Evolutionary conservation across 2,113 vertebrate species (phyloP).

Genomic region (Haplotaxodon microlepis): DNA sequence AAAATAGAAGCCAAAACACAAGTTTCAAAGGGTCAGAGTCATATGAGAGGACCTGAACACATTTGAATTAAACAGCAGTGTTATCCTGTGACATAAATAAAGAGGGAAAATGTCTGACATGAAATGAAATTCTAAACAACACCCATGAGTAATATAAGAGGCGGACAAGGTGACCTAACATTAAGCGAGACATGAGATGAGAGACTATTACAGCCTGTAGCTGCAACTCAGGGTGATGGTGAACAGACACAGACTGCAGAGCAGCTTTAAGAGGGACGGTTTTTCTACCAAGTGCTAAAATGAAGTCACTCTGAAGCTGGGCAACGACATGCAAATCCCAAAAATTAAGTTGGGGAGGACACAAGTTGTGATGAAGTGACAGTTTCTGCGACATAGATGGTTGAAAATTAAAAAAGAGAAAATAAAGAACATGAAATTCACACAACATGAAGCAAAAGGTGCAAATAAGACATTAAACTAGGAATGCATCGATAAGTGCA

Average conservation of each 20-base stretch:
- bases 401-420: background rate
- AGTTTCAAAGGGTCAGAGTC: background rate
- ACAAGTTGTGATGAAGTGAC: background rate
- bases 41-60: background rate
- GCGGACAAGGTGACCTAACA: background rate
- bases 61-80: background rate
- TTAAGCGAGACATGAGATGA: background rate
- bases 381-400: background rate
- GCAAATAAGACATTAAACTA: background rate
- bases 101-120: background rate
- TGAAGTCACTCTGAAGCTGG: accelerated
- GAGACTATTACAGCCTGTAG: background rate
- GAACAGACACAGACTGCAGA: background rate
- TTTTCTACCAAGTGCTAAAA: background rate
- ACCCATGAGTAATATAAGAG: background rate
- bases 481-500: background rate
- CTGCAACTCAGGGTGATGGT: background rate
- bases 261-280: background rate
- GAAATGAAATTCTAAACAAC: background rate
- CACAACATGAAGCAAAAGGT: background rate
- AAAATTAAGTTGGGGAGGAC: background rate
- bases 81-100: background rate
- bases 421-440: background rate
- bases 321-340: background rate
- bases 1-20: background rate